Evolutionary conservation across 2,888 invertebrate species (phyloP).

Genomic region (Eutolmus rufibarbis): DNA sequence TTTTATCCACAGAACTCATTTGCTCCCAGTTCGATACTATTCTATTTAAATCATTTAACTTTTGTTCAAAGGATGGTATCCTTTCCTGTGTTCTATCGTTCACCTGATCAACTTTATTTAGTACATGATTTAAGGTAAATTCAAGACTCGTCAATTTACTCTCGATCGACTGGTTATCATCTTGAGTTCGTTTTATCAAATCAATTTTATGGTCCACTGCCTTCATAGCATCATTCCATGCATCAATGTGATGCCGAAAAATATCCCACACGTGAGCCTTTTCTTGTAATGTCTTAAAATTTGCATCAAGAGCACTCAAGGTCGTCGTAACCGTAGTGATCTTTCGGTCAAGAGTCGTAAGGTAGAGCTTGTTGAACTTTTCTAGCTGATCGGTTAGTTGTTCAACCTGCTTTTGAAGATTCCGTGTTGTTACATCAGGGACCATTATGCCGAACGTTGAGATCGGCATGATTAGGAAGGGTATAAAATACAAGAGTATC

Average conservation of each 20-base stretch:
- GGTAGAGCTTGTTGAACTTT: slow-evolving; percentile 61
- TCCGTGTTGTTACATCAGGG: neutral
- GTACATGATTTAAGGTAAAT: slow-evolving; percentile 59
- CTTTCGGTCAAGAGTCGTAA: slow-evolving; percentile 61
- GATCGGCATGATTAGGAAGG: neutral
- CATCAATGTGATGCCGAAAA: slow-evolving; percentile 65
- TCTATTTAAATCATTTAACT: slow-evolving; percentile 45
- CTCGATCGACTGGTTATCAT: slow-evolving; percentile 51
- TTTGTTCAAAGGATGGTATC: slow-evolving; percentile 46
- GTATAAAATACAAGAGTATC: neutral
- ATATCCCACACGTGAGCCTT: slow-evolving; percentile 66
- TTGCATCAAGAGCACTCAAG: slow-evolving; percentile 62
- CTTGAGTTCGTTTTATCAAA: slow-evolving; percentile 61
- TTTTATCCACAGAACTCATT: slow-evolving; percentile 47
- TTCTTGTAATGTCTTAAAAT: slow-evolving; percentile 64
- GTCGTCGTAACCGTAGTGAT: slow-evolving; percentile 59
- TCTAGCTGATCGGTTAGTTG: slow-evolving; percentile 58
- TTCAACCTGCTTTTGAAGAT: slow-evolving; percentile 13
- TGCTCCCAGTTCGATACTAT: slow-evolving; percentile 21
- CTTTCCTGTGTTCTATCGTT: slow-evolving; percentile 50
- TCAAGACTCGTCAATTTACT: slow-evolving; percentile 59
- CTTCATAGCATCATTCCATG: slow-evolving; percentile 66
- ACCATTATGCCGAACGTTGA: neutral
- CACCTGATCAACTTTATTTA: slow-evolving; percentile 59
- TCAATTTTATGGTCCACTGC: slow-evolving; percentile 65